These are phyloP conservation scores for Muscidifurax raptorellus DNA, from an alignment of 1,140 invertebrate genomes.

Conservation along the genomic window DNA sequence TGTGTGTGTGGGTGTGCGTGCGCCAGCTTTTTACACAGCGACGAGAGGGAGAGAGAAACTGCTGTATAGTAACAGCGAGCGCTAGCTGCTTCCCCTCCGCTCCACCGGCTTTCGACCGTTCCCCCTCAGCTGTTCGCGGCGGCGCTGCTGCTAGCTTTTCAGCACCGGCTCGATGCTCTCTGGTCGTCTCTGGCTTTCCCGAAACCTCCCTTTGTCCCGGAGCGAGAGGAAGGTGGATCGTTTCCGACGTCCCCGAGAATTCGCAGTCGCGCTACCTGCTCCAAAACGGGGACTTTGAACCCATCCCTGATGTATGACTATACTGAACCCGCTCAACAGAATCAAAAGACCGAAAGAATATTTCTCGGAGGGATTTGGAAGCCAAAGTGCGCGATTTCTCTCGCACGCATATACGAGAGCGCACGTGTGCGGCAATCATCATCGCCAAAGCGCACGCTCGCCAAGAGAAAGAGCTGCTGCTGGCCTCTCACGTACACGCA, in stretches of 20 bases:
- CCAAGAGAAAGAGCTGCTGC: not conserved
- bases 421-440: not conserved
- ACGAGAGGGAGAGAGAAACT: conserved; percentile 18
- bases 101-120: conserved; percentile 19
- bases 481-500: not conserved
- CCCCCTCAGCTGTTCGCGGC: conserved; percentile 43
- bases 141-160: conserved; percentile 40
- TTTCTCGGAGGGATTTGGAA: too few relatives aligned
- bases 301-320: too few relatives aligned
- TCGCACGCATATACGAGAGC: not conserved
- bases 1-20: not conserved
- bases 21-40: not conserved
- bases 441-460: not conserved
- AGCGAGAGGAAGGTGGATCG: not conserved
- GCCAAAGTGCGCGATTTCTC: not conserved
- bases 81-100: not conserved
- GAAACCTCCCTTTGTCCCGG: conserved; percentile 31
- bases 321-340: too few relatives aligned
- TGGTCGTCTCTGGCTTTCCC: not conserved
- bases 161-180: conserved; percentile 14
- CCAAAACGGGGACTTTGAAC: too few relatives aligned
- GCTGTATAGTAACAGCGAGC: conserved; percentile 8
- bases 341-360: too few relatives aligned
- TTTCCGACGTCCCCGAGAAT: not conserved
- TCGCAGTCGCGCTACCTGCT: not conserved